Evolutionary conservation across 2,113 vertebrate species (phyloP).

Genomic region (Trematomus loennbergii): DNA sequence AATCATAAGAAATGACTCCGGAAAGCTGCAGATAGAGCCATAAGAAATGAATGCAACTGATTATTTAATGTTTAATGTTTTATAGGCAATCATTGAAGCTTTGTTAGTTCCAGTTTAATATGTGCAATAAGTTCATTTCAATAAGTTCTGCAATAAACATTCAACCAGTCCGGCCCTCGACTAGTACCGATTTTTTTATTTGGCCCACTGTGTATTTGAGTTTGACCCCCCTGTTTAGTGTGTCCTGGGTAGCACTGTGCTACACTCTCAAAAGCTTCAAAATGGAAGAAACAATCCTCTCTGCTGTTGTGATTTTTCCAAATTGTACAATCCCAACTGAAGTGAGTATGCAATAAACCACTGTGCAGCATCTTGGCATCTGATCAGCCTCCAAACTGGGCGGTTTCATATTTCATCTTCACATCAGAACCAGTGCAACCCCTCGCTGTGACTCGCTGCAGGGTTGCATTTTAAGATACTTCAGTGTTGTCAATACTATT

Average conservation of each 20-base stretch:
- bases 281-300: not conserved
- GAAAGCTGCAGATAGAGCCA: too few species aligned
- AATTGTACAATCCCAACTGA: not conserved
- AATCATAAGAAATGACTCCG: too few species aligned
- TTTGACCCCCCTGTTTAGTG: not conserved
- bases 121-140: too few species aligned
- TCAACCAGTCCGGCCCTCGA: too few species aligned
- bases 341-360: not conserved
- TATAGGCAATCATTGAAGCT: too few species aligned
- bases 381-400: slow-evolving; percentile 15
- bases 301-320: not conserved
- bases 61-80: too few species aligned
- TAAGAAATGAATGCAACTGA: too few species aligned
- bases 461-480: not conserved
- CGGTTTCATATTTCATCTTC: slow-evolving; percentile 18
- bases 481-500: not conserved
- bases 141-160: too few species aligned
- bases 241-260: not conserved
- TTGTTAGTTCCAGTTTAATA: too few species aligned
- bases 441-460: not conserved
- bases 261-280: not conserved
- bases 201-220: too few species aligned
- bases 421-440: not conserved
- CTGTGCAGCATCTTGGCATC: not conserved
- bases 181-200: too few species aligned